These are phyloP conservation scores for fruit fly (Drosophila melanogaster) DNA, from an alignment of 1,140 invertebrate species.

Conservation along the genomic window Release_6_plus_ISO1_MT NC_004354.4:3318501-3319000, in stretches of 20 bases:
- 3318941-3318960: too few species aligned
- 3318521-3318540: constrained; percentile 32
- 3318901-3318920: too few species aligned
- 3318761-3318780: background rate
- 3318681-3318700: background rate
- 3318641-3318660: too few species aligned
- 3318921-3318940: too few species aligned
- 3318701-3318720: constrained; percentile 35
- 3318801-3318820: background rate
- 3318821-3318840: too few species aligned
- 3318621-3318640: background rate
- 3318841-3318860: too few species aligned
- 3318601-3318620: constrained; percentile 39
- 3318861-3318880: too few species aligned
- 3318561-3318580: constrained; percentile 33
- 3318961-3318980: background rate
- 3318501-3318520: background rate
- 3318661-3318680: background rate
- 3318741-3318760: background rate
- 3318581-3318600: constrained; percentile 46
- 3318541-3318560: constrained; percentile 28
- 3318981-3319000: too few species aligned
- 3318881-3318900: too few species aligned
- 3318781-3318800: background rate
- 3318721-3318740: constrained; percentile 57